Evolutionary conservation across 2,113 vertebrate species (phyloP).

Genomic region (Hippolais icterina): DNA sequence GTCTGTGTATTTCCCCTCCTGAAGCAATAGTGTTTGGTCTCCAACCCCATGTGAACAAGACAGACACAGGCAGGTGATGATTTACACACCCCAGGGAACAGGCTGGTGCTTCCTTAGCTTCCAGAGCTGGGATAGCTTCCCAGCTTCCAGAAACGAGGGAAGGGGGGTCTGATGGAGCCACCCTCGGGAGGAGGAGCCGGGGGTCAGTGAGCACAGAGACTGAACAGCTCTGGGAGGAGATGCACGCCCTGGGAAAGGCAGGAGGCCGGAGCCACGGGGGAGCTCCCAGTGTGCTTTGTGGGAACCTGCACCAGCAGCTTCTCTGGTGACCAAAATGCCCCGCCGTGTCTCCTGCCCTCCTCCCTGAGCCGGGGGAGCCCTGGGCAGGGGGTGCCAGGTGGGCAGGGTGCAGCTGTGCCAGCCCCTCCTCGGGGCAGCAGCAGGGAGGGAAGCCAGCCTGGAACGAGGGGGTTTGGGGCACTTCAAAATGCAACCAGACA

Average conservation of each 20-base stretch:
- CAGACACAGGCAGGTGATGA: not conserved
- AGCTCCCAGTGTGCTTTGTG: not conserved
- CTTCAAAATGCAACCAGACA: not conserved
- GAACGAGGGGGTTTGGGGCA: rapidly evolving
- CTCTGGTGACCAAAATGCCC: not conserved
- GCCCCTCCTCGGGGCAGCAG: not conserved
- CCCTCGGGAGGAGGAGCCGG: not conserved
- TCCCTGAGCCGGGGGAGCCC: rapidly evolving
- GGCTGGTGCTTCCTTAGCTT: not conserved
- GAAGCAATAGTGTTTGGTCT: not conserved
- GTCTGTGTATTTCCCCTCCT: not conserved
- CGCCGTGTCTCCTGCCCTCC: not conserved
- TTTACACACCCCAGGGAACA: not conserved
- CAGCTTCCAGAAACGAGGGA: not conserved
- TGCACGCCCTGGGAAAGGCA: not conserved
- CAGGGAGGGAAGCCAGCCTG: not conserved
- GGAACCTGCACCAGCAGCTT: not conserved
- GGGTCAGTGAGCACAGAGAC: not conserved
- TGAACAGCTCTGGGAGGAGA: not conserved
- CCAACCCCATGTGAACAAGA: not conserved
- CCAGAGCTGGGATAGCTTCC: not conserved
- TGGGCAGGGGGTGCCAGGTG: not conserved
- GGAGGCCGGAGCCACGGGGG: not conserved
- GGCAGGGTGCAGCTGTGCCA: not conserved
- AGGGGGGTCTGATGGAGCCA: not conserved